These are phyloP conservation scores for Syngnathus rostellatus DNA, from an alignment of 2,797 vertebrate genomes.

Conservation along the genomic window DNA sequence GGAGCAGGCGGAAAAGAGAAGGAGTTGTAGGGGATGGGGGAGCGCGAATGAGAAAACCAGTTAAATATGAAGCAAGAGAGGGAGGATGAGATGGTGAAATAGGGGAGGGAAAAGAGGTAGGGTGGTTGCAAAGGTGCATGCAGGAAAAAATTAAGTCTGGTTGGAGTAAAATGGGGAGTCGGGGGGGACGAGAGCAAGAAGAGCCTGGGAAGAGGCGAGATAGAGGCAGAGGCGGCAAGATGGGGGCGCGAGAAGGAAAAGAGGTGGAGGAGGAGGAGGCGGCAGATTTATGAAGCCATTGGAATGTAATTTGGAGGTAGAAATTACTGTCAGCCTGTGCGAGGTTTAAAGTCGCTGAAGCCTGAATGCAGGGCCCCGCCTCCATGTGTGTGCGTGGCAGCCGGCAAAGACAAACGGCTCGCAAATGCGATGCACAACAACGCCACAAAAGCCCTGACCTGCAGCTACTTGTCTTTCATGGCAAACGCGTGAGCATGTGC, in stretches of 20 bases:
- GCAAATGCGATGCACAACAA: slow-evolving; percentile 58
- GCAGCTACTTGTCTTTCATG: slow-evolving; percentile 38
- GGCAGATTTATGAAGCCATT: slow-evolving; percentile 79
- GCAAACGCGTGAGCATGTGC: not conserved
- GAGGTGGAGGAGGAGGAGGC: slow-evolving; percentile 59
- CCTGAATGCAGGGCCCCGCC: slow-evolving; percentile 59
- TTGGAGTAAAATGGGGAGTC: slow-evolving; percentile 38
- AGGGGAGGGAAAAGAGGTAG: slow-evolving; percentile 21
- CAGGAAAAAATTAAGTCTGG: slow-evolving; percentile 48
- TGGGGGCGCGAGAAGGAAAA: slow-evolving; percentile 28
- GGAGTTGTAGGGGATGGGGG: slow-evolving; percentile 17
- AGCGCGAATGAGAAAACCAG: slow-evolving; percentile 64
- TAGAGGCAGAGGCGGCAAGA: slow-evolving; percentile 54
- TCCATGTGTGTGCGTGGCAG: slow-evolving; percentile 31
- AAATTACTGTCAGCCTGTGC: slow-evolving; percentile 76
- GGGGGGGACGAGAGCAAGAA: slow-evolving; percentile 18
- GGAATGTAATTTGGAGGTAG: slow-evolving; percentile 79
- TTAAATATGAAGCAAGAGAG: slow-evolving; percentile 42
- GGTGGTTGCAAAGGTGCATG: slow-evolving; percentile 32
- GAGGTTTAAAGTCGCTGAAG: slow-evolving; percentile 72
- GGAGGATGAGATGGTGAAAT: slow-evolving; percentile 39
- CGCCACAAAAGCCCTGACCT: slow-evolving; percentile 31
- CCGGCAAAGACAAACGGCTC: slow-evolving; percentile 51
- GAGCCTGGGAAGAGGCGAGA: slow-evolving; percentile 34
- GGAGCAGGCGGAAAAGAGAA: slow-evolving; percentile 48